Conservation (phyloP, 2,113 vertebrate species). For the Heloderma charlesbogerti region DNA sequence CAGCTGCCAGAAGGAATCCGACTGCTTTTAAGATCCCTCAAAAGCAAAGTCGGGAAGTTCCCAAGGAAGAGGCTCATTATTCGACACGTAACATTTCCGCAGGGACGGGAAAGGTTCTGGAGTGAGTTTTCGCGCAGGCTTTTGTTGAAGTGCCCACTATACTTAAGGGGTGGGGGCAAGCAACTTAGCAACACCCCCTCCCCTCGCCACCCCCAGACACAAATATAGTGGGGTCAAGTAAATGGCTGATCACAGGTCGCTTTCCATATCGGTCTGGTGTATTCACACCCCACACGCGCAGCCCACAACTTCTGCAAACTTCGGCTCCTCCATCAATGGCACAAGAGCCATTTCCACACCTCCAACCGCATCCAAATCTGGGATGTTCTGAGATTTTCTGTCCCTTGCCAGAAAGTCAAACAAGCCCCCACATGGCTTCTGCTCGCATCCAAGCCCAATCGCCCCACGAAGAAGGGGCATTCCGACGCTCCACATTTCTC, state of each 20-base stretch:
- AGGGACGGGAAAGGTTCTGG: background rate
- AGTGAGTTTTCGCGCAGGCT: background rate
- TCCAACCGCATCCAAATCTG: background rate
- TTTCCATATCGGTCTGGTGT: too few relatives aligned
- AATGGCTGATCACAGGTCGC: background rate
- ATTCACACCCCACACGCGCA: background rate
- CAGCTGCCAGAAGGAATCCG: conserved; percentile 65
- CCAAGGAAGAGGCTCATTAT: background rate
- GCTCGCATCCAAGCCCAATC: background rate
- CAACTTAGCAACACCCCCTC: too few relatives aligned
- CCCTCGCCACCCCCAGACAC: background rate
- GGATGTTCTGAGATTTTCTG: background rate
- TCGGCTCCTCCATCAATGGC: background rate
- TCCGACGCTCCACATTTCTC: background rate
- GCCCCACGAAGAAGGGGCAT: background rate
- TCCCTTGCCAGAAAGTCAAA: background rate
- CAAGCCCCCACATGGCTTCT: background rate
- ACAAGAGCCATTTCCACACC: background rate
- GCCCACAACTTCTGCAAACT: background rate
- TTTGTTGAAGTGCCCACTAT: background rate
- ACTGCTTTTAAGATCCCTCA: conserved; percentile 50
- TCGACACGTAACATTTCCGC: background rate
- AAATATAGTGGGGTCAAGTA: background rate
- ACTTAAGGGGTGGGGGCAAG: background rate
- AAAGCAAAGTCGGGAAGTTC: background rate